Base-by-base conservation (phyloP, 1,140 invertebrate species). In the Antheraea mylitta region DNA sequence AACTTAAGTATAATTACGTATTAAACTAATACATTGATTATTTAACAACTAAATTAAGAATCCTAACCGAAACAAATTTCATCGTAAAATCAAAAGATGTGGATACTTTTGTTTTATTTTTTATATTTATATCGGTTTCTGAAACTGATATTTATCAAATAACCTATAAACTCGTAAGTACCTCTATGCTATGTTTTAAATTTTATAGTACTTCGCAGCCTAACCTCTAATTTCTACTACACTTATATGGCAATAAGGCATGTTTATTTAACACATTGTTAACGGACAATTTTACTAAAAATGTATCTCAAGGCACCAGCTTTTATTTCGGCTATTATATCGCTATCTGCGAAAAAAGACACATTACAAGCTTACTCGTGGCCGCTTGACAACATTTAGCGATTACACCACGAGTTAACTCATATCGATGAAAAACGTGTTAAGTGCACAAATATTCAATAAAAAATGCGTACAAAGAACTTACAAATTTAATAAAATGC, bases 1-100 rank as follows among this genome's bases (percentile, higher is more conserved):
- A 63, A 63, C 61, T 63, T 63, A 63, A 63, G 61, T 63, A 36
- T 63, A 63, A 36, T 63, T 63, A 63, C 61, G 61, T 63, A 63
- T 63, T 63, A 63, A 18, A 16, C 30, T 63, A 63, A 63, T 63
- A 63, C 61, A 63, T 63, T 30, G 37, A 60, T 60, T 4, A 10
- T 60, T 13, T 22, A 22, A 60, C 58, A 19, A 18, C 59, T 60
- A 60, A 19, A 60, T 60, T 60, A 60, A 60, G 59, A 18, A 60
- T 19, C 59, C 22, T 60, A 30, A 19, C 13, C 22, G 16, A n/a
- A 18, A 59, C 16, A 59, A 16, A 18, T 7, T 18, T 16, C 4
- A 61, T 22, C 9, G 16, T 61, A 22, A 19, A 61, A 22, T 22
- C 7, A 22, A 61, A 36, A 61, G 10, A 61, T 22, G 18, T 11